phyloP scores from a whole-genome alignment of 2,888 invertebrate species.

The Cyrtodaria siliqua region DNA sequence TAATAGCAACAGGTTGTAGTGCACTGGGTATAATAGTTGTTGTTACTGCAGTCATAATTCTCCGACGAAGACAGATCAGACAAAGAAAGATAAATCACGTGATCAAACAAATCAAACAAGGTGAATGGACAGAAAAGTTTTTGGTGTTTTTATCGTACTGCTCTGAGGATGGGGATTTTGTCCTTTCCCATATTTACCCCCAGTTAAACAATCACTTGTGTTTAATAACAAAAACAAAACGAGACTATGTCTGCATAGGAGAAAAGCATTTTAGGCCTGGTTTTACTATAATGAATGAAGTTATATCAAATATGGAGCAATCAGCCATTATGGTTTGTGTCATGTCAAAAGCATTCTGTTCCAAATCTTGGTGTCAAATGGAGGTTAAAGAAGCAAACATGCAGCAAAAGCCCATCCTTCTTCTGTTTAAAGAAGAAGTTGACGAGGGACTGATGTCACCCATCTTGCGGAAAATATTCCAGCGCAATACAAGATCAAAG shows the following conservation, averaged over 20 bases:
- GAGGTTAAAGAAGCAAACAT: slow-evolving; percentile 1
- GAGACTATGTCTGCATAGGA: slow-evolving; percentile 3
- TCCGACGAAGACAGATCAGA: not conserved
- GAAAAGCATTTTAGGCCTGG: slow-evolving; percentile 5
- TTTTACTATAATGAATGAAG: slow-evolving; percentile 1
- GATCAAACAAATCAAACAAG: no score
- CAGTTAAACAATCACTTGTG: not conserved
- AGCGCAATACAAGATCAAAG: slow-evolving; percentile 4
- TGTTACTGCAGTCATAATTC: no score
- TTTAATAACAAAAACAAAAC: not conserved
- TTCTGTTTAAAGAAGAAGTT: slow-evolving; percentile 4
- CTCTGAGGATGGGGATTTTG: slow-evolving; percentile 10
- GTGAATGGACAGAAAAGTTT: not conserved
- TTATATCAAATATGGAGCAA: slow-evolving; percentile 4
- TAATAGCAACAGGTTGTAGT: no score
- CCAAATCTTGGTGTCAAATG: slow-evolving; percentile 8
- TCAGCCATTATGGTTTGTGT: slow-evolving; percentile 4
- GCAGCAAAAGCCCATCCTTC: slow-evolving; percentile 1
- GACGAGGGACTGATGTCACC: not conserved
- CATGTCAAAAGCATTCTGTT: slow-evolving; percentile 8
- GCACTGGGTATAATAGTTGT: no score
- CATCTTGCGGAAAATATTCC: not conserved
- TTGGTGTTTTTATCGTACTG: slow-evolving; percentile 7
- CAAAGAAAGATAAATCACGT: no score
- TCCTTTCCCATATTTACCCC: not conserved